Evolutionary conservation across 2,797 vertebrate species (phyloP), one percentile per base, ranked within the genome.

Genomic region (Spea hammondii): DNA sequence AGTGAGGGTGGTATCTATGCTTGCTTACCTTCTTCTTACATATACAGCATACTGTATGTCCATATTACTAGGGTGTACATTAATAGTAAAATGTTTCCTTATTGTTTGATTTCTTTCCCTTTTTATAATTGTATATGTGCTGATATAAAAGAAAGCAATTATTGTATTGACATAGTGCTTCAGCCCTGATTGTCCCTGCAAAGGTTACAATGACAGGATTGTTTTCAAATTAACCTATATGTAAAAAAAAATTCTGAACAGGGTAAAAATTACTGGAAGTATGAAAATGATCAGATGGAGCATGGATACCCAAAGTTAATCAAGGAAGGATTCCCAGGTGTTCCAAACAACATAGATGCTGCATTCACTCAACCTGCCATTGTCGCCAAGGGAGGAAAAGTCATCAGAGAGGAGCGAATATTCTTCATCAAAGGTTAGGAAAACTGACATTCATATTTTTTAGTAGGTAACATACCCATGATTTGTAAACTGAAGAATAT

Each of bases 401-500:
- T 81, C 11, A 77, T 81, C 49, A 76, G 79, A 17, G 74, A 81
- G 7, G 79, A 81, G 64, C 77, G 79, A 10, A 77, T 77, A 7
- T 81, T 81, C 74, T 81, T 81, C 50, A 81, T 81, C 32, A 81
- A 81, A 81, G 79, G 79, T 81, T 46, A 75, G 32, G 32, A 32
- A 32, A 32, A 32, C 32, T 32, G 32, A 1, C 32, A 44, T 65
- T 9, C 2, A 4, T 9, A 65, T 65, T n/a, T 65, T 14, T 44
- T 10, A 65, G 9, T 65, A 45, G 6, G 9, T 32, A 32, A 45
- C 5, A 44, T 44, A 65, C 32, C 59, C 6, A 11, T 65, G 44
- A 9, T 32, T 65, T 65, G 64, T 45, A 46, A 8, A 12, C 17
- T 32, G 44, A 45, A 54, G 12, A 12, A 54, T 54, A 8, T 7